Evolutionary conservation across 2,113 vertebrate species (phyloP).

Genomic region (Eretmochelys imbricata): DNA sequence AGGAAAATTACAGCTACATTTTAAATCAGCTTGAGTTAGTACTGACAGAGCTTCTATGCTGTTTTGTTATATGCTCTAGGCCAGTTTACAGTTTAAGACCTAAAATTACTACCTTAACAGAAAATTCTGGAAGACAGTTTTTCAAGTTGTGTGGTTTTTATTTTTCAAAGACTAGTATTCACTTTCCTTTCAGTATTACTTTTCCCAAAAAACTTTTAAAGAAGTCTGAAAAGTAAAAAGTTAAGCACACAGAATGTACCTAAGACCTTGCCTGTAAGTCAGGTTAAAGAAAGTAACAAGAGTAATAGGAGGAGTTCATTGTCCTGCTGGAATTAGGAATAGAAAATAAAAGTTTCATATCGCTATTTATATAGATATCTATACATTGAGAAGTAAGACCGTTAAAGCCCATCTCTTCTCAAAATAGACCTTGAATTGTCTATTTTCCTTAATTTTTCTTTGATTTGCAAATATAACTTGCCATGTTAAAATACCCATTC

Average conservation of each 20-base stretch:
- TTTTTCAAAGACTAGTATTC: neutral
- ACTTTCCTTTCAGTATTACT: neutral
- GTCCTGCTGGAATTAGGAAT: too few relatives aligned
- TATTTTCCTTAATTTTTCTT: too few relatives aligned
- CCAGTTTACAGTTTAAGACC: neutral
- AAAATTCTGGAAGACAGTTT: neutral
- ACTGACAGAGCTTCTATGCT: neutral
- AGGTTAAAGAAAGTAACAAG: too few relatives aligned
- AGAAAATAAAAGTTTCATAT: too few relatives aligned
- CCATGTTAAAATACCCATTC: too few relatives aligned
- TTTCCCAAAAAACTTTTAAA: neutral
- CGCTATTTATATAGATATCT: too few relatives aligned
- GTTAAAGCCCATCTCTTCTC: too few relatives aligned
- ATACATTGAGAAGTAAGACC: too few relatives aligned
- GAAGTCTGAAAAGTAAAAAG: neutral
- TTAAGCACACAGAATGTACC: neutral
- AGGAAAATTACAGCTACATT: neutral
- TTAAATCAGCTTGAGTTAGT: neutral
- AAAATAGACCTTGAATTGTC: too few relatives aligned
- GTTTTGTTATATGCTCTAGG: neutral
- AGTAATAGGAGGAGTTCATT: too few relatives aligned
- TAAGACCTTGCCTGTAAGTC: neutral
- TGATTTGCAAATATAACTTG: too few relatives aligned
- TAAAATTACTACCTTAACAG: neutral
- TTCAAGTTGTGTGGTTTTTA: neutral